phyloP scores from a whole-genome alignment of 2,888 invertebrate species.

The Phrixothrix hirtus region DNA sequence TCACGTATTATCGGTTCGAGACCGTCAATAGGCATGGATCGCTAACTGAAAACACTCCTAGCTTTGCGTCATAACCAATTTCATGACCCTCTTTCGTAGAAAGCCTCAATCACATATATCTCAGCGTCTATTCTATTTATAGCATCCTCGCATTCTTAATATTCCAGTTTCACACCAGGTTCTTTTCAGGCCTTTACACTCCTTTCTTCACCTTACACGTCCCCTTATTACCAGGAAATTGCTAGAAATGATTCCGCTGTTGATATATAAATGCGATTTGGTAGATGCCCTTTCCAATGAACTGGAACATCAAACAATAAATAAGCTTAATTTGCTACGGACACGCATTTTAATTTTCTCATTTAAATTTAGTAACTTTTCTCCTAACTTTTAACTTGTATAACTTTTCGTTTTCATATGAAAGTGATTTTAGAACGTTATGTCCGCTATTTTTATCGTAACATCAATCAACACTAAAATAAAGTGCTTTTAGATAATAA shows the following conservation, averaged over 20 bases:
- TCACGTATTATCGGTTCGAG: conserved; percentile 48
- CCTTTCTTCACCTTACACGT: conserved; percentile 43
- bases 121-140: conserved; percentile 50
- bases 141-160: conserved; percentile 48
- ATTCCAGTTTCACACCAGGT: conserved; percentile 41
- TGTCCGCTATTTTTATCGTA: no score
- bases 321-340: conserved; percentile 40
- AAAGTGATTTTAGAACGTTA: conserved; percentile 2
- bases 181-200: conserved; percentile 39
- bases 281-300: conserved; percentile 33
- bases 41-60: conserved; percentile 48
- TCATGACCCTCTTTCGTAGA: conserved; percentile 43
- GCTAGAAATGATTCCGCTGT: conserved; percentile 40
- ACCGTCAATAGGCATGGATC: conserved; percentile 46
- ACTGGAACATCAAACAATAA: conserved; percentile 31
- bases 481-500: no score
- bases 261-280: conserved; percentile 36
- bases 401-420: conserved; percentile 8
- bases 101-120: conserved; percentile 49
- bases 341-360: conserved; percentile 40
- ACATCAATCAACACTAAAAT: no score
- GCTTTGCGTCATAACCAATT: conserved; percentile 48
- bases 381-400: conserved; percentile 20
- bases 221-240: conserved; percentile 45
- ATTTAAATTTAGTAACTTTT: conserved; percentile 34